Conservation (phyloP, 2,113 vertebrate genomes). For the Eleginops maclovinus region DNA sequence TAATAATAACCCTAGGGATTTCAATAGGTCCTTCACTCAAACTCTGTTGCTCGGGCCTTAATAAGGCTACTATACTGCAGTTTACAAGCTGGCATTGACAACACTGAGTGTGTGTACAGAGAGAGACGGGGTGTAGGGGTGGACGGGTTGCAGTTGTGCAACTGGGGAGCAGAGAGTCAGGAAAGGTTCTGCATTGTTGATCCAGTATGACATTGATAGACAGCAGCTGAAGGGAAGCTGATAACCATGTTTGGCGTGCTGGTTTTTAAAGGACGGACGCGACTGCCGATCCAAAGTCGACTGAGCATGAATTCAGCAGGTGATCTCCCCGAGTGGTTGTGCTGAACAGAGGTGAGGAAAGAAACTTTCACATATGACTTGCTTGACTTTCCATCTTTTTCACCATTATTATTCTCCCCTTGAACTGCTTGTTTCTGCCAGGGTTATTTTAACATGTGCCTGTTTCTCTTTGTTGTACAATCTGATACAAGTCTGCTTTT, state of each 20-base stretch:
- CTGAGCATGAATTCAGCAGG: constrained; percentile 83
- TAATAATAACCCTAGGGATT: too few species aligned
- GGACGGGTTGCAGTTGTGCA: constrained; percentile 71
- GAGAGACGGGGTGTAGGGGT: constrained; percentile 47
- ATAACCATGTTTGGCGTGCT: constrained; percentile 86
- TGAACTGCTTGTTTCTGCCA: constrained; percentile 56
- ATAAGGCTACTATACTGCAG: constrained; percentile 75
- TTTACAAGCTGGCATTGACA: constrained; percentile 82
- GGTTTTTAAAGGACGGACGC: constrained; percentile 85
- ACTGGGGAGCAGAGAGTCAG: constrained; percentile 76
- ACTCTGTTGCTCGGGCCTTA: not conserved
- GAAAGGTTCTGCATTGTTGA: constrained; percentile 88
- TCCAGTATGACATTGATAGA: constrained; percentile 88
- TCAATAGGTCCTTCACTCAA: too few species aligned
- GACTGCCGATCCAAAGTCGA: constrained; percentile 84
- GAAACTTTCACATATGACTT: constrained; percentile 75
- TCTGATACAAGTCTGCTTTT: constrained; percentile 21
- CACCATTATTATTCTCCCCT: constrained; percentile 57
- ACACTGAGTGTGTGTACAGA: constrained; percentile 40
- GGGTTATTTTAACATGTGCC: constrained; percentile 46
- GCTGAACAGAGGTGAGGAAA: constrained; percentile 59
- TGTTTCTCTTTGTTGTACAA: constrained; percentile 44
- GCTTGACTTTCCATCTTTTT: constrained; percentile 72
- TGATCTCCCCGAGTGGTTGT: constrained; percentile 79
- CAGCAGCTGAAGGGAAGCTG: constrained; percentile 87